phyloP scores from a whole-genome alignment of 2,113 vertebrate species.

The Gallinago media region DNA sequence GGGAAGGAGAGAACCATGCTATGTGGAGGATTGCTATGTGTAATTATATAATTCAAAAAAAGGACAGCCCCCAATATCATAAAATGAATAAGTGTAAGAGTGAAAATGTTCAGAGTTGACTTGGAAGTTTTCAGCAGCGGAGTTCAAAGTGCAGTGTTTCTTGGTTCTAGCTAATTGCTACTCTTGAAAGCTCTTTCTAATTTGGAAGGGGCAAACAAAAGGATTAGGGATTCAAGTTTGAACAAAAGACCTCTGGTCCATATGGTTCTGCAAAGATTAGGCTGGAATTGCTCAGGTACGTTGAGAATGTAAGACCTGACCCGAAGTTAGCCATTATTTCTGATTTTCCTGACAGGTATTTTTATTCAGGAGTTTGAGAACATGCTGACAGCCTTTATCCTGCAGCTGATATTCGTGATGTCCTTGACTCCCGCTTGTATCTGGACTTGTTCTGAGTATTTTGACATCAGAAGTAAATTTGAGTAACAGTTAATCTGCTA shows the following conservation, averaged over 20 bases:
- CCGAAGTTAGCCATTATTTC: background rate
- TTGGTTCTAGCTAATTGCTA: background rate
- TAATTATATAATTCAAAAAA: background rate
- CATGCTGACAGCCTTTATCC: background rate
- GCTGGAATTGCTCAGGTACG: background rate
- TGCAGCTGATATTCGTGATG: background rate
- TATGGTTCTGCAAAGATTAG: background rate
- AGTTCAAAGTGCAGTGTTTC: background rate
- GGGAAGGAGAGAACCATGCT: background rate
- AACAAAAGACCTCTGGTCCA: background rate
- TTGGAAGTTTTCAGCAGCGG: background rate
- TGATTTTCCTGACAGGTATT: background rate
- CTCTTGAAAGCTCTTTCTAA: background rate
- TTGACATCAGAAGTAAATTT: background rate
- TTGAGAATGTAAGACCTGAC: background rate
- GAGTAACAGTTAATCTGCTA: background rate
- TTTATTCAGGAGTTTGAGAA: background rate
- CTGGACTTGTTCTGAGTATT: background rate
- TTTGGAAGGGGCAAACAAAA: background rate
- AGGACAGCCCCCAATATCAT: background rate
- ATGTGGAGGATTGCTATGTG: background rate
- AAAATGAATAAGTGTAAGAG: background rate
- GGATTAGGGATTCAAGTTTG: background rate
- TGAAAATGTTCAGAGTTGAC: background rate
- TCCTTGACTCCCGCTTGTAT: background rate